Base-by-base conservation (phyloP, 2,888 invertebrate species). In the Tridacna gigas region DNA sequence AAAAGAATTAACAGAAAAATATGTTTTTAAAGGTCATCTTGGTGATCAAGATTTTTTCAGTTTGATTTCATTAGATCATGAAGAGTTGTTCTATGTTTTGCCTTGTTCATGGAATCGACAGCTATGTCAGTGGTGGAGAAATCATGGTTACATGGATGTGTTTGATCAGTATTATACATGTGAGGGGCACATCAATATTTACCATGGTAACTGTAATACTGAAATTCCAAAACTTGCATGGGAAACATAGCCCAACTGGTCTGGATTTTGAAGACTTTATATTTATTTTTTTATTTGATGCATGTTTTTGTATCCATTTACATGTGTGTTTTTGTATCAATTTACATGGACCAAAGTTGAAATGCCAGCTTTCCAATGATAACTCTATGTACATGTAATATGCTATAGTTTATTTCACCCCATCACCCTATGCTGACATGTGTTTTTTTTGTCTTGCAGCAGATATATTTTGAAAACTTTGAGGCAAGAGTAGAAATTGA, bases 41-140 rank as follows among this genome's bases (percentile, higher is more conserved):
- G 97, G 97, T 0, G 97, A 97, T 94, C 97, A 97, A 94, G 97
- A 97, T 95, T 97, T 97, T 94, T 97, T 97, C 93, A 97, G 97
- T 0, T 94, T 97, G 51, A 91, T 97, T 15, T 96, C 96, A 15
- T 96, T 96, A 89, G 97, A 97, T 91, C 95, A 96, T 90, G 97
- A 97, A 12, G 96, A 97, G 86, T 94, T 97, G 69, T 97, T 97
- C 91, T 96, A 97, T 93, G 96, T 96, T 20, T 94, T 97, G 66
- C 96, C 97, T 83, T 97, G 97, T 93, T 96, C 96, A 7, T 97
- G 97, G 96, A 97, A 97, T 94, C 95, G 97, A 74, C 97, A 97
- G 93, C 94, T 97, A 80, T 97, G 97, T 93, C 96, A 96, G 0
- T 97, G 97, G 97, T 97, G 97, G 97, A 95, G 96, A 90, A 96